A percentile compares a stretch with the other conserved stretches of the same genome.
Evolutionary conservation across 2,113 vertebrate genomes (phyloP).

Genomic region (Desmodus rotundus): DNA sequence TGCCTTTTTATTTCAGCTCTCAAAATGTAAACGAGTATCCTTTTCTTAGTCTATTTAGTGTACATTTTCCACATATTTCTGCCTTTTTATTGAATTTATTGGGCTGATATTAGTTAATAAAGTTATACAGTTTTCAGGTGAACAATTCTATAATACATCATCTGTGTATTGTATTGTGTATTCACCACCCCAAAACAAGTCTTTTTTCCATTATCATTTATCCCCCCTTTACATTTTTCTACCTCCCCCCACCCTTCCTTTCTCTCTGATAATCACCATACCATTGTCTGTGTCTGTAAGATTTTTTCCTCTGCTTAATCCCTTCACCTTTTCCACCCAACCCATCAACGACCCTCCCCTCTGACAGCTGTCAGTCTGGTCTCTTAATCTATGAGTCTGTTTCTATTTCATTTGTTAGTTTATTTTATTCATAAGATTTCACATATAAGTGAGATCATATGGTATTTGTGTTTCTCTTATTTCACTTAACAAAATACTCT

Average conservation of each 20-base stretch:
- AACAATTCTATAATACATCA: background rate
- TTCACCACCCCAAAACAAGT: background rate
- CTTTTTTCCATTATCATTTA: background rate
- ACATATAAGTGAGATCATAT: background rate
- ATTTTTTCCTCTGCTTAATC: background rate
- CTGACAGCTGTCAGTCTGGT: background rate
- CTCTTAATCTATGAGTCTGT: background rate
- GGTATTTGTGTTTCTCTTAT: background rate
- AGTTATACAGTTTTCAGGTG: background rate
- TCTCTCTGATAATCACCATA: background rate
- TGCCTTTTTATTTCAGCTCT: background rate
- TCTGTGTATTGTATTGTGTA: background rate
- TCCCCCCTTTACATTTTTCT: background rate
- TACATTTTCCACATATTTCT: background rate
- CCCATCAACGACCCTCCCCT: background rate
- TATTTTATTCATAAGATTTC: background rate
- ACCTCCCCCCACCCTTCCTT: background rate
- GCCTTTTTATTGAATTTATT: background rate
- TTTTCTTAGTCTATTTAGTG: background rate
- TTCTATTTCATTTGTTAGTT: background rate
- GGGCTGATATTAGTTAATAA: background rate
- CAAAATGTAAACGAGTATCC: background rate
- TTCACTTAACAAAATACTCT: background rate
- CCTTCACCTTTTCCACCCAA: background rate
- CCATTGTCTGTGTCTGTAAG: background rate